Evolutionary conservation across 2,797 vertebrate genomes (phyloP), one percentile per base, ranked within the genome.

Genomic region (Petrocephalus schoutedeni): DNA sequence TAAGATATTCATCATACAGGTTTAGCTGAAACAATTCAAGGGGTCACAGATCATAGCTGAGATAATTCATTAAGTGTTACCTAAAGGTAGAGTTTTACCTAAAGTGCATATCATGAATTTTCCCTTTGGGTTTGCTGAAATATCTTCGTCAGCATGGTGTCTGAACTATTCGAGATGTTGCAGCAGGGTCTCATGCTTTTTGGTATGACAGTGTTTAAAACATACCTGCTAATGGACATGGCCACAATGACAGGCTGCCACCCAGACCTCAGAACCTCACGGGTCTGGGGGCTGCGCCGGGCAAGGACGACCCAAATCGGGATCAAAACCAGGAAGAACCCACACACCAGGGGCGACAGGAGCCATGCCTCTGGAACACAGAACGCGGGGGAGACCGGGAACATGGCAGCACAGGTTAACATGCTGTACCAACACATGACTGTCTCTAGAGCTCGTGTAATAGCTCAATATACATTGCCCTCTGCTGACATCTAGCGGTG

Each of bases 201-300:
- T 80, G 41, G 6, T 49, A n/a, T 80, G 41, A 49, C 10, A 23
- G 82, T 28, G 28, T 28, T 51, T n/a, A 16, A 41, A 56, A 6
- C 0, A 89, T 92, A 98, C 97, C 97, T 98, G 96, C 97, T 98
- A 89, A 98, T 95, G 80, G 94, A 93, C 97, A 98, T 97, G 57
- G 97, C 97, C 51, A 97, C 91, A 21, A 98, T 95, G 61, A 98
- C 96, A 0, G 97, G 97, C 87, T 96, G 94, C 97, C 97, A 98
- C 3, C 97, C 97, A 0, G 96, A 96, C 87, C 95, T 96, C 36
- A 98, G 95, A 71, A 97, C 93, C 91, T 97, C 94, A 0, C 93
- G 90, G 90, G 96, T 92, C 49, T 95, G 91, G 0, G 96, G 94
- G 90, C 92, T 95, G 86, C 90, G 94, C 36, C 91, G 94, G 87